Base-by-base conservation (phyloP, 2,888 invertebrate species). In the Caenorhabditis sp. region DNA sequence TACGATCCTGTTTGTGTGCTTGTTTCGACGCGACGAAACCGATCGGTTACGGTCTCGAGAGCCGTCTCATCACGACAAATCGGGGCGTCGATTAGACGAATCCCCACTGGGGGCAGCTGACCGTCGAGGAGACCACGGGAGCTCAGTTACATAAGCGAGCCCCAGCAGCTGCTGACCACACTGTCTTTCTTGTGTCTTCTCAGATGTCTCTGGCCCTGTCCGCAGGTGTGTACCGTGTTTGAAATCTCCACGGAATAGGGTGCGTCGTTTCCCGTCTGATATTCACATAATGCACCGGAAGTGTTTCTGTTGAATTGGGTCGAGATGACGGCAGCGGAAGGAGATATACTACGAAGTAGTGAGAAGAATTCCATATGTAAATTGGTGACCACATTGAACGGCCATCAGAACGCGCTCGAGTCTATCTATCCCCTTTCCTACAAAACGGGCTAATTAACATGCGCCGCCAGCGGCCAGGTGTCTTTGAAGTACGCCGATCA, bases 391-490 rank as follows among this genome's bases (percentile, higher is more conserved):
- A 22, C 60, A 35, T 60, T 70, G 44, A 70, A 60, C 44, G 62
- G 62, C 50, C 56, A 56, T 37, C 62, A 72, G 53, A 65, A 58
- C 47, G 72, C 32, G 32, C 4, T 69, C 62, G 37, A 35, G 35
- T 65, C 71, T 64, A 26, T 58, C 50, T 64, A 35, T 28, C 47
- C 15, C n/a, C n/a, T n/a, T n/a, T n/a, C n/a, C 44, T 3, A 50
- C 72, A 56, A 72, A 72, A 72, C 72, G 72, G 72, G 58, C 64
- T 72, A 72, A 72, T 72, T 72, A 72, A 72, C 72, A 72, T 65
- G 72, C 62, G 58, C 64, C 56, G 72, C 50, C 24, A 37, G 18
- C 32, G 44, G 62, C 32, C 72, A 72, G 72, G 72, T 72, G 72
- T 72, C 72, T 72, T 72, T 72, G 72, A 72, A 64, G 55, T 56